phyloP scores from a whole-genome alignment of 2,113 vertebrate species.

The Genyomyrus donnyi region DNA sequence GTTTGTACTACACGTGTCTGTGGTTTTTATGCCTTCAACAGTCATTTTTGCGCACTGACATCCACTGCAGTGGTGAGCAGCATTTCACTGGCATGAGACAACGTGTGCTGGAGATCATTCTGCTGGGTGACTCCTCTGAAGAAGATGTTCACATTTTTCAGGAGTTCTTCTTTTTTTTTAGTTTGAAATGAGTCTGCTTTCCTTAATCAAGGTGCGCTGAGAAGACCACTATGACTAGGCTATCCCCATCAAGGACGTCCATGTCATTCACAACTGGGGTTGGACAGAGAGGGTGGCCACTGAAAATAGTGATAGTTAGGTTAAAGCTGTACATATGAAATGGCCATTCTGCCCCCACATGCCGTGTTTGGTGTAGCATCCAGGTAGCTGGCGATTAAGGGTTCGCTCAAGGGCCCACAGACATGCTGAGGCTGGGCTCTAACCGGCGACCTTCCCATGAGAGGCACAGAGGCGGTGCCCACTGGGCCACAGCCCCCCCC shows the following conservation, averaged over 20 bases:
- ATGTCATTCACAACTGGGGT: not conserved
- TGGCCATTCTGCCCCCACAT: not conserved
- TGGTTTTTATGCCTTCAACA: not conserved
- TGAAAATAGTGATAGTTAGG: not conserved
- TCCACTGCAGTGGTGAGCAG: not conserved
- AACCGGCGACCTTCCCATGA: too few species aligned
- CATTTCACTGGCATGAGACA: not conserved
- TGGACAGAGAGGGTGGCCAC: not conserved
- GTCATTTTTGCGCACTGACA: not conserved
- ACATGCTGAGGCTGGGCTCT: too few species aligned
- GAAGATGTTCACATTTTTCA: not conserved
- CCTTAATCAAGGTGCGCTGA: not conserved
- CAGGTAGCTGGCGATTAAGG: too few species aligned
- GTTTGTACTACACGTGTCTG: not conserved
- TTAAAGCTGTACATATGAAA: not conserved
- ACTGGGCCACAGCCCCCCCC: not conserved
- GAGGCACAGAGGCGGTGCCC: too few species aligned
- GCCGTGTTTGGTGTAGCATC: not conserved
- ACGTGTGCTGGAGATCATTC: not conserved
- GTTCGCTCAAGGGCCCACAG: too few species aligned
- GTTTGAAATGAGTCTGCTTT: not conserved
- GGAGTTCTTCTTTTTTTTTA: not conserved
- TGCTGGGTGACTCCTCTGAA: not conserved
- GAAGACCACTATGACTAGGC: not conserved
- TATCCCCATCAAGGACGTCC: not conserved